A percentile compares a stretch with the other conserved stretches of the same genome.
phyloP scores from a whole-genome alignment of 2,888 invertebrate species.

The Ichneumoninae sp. region DNA sequence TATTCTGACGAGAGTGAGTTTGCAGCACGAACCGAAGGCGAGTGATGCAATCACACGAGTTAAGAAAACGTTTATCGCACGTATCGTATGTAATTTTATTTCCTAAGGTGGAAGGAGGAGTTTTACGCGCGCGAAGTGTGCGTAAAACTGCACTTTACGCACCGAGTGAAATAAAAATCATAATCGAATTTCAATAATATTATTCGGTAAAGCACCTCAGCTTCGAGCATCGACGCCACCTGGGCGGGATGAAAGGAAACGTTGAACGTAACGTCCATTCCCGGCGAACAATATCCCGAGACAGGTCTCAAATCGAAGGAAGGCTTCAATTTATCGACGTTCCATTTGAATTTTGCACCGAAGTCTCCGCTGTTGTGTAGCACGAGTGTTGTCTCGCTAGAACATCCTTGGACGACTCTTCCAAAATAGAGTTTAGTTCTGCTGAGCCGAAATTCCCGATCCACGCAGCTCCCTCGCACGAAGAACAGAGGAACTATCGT shows the following conservation, averaged over 20 bases:
- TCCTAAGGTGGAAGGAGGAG: too few relatives aligned
- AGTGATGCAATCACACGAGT: too few relatives aligned
- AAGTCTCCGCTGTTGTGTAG: constrained; percentile 86
- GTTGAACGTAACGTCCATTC: constrained; percentile 87
- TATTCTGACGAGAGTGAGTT: too few relatives aligned
- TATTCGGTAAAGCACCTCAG: constrained; percentile 76
- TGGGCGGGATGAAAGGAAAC: constrained; percentile 87
- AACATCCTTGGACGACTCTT: constrained; percentile 85
- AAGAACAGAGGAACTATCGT: constrained; percentile 85
- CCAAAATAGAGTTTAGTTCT: constrained; percentile 85
- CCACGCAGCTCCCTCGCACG: constrained; percentile 86
- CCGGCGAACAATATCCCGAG: constrained; percentile 88
- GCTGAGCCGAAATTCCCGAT: constrained; percentile 85
- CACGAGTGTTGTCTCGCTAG: constrained; percentile 83
- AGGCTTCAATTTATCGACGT: constrained; percentile 82
- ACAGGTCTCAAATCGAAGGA: constrained; percentile 88
- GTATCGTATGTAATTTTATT: too few relatives aligned
- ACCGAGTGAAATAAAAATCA: too few relatives aligned
- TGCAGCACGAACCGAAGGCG: too few relatives aligned
- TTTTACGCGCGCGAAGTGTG: too few relatives aligned
- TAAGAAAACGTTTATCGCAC: too few relatives aligned
- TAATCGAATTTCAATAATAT: background rate
- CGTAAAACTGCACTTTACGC: too few relatives aligned
- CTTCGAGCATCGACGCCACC: constrained; percentile 81
- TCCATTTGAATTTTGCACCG: constrained; percentile 87